Evolutionary conservation across 1,140 invertebrate species (phyloP).

Genomic region (Procambarus virginalis): DNA sequence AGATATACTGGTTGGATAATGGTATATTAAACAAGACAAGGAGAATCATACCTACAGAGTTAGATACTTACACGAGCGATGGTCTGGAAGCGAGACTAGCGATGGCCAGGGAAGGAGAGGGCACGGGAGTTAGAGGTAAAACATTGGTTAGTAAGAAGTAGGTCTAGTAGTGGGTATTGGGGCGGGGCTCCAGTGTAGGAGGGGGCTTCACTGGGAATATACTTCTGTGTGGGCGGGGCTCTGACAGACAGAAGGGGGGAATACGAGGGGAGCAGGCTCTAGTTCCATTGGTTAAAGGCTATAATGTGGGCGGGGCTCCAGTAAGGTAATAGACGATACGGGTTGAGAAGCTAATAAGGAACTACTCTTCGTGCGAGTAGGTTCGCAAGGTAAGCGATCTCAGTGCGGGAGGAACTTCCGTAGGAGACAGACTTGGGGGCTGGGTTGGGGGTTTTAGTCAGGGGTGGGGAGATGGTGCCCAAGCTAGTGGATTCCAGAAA

Average conservation of each 20-base stretch:
- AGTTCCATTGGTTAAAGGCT: too few species aligned
- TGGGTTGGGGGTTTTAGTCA: too few species aligned
- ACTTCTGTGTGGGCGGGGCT: neutral
- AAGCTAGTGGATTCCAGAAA: too few species aligned
- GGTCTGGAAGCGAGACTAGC: conserved; percentile 37
- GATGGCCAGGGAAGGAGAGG: conserved; percentile 44
- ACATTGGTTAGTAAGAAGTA: conserved; percentile 38
- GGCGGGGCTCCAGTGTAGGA: neutral
- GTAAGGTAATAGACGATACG: too few species aligned
- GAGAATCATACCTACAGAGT: neutral
- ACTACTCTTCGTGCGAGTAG: too few species aligned
- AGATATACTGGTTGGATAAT: neutral
- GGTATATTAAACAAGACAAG: neutral
- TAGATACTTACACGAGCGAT: conserved; percentile 42
- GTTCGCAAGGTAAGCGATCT: neutral
- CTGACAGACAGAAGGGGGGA: neutral
- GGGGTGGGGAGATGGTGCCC: too few species aligned
- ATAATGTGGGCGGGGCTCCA: too few species aligned
- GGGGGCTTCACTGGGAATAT: neutral
- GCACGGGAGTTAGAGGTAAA: conserved; percentile 40
- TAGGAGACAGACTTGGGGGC: too few species aligned
- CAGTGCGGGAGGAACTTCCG: neutral
- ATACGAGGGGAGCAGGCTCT: neutral
- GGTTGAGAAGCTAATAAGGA: too few species aligned
- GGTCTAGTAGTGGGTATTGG: neutral